Evolutionary conservation across 92 coral and sea anemone species (phyloP).

Genomic region (Bergia sp.): DNA sequence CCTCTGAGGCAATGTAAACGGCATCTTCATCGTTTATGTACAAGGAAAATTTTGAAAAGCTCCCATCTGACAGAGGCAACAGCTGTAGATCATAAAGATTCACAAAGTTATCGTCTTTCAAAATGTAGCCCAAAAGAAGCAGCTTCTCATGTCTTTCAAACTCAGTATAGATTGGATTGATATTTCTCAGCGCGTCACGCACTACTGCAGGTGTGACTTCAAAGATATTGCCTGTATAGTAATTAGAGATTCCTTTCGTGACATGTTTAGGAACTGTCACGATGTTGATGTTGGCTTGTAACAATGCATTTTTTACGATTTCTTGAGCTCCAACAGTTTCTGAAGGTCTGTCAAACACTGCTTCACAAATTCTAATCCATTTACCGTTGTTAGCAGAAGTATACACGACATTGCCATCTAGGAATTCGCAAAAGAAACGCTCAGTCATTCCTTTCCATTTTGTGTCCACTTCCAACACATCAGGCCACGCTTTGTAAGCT

Average conservation of each 20-base stretch:
- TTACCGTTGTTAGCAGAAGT: not conserved
- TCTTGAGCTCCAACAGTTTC: slow-evolving; percentile 21
- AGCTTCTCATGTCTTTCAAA: slow-evolving; percentile 54
- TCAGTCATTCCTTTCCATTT: slow-evolving; percentile 63
- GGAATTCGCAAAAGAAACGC: slow-evolving; percentile 45
- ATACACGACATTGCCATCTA: not conserved
- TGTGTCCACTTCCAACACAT: slow-evolving; percentile 44
- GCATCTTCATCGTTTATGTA: slow-evolving; percentile 30
- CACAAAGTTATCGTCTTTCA: slow-evolving; percentile 54
- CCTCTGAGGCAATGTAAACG: slow-evolving; percentile 62
- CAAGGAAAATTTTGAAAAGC: slow-evolving; percentile 58
- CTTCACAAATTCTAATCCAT: slow-evolving; percentile 43
- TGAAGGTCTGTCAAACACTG: slow-evolving; percentile 17
- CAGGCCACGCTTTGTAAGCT: slow-evolving; percentile 81
- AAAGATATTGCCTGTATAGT: not conserved
- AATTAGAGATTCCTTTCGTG: slow-evolving; percentile 19
- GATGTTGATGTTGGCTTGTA: slow-evolving; percentile 30
- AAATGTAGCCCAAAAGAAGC: slow-evolving; percentile 62
- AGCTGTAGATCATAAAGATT: slow-evolving; percentile 67
- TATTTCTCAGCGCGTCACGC: slow-evolving; percentile 50
- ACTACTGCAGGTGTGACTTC: slow-evolving; percentile 59
- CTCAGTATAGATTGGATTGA: slow-evolving; percentile 11
- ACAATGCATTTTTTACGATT: slow-evolving; percentile 44
- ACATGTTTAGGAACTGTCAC: slow-evolving; percentile 65
- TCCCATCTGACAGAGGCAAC: slow-evolving; percentile 67